Evolutionary conservation across 2,888 invertebrate genomes (phyloP), one percentile per base, ranked within the genome.

Genomic region (Neria commutata): DNA sequence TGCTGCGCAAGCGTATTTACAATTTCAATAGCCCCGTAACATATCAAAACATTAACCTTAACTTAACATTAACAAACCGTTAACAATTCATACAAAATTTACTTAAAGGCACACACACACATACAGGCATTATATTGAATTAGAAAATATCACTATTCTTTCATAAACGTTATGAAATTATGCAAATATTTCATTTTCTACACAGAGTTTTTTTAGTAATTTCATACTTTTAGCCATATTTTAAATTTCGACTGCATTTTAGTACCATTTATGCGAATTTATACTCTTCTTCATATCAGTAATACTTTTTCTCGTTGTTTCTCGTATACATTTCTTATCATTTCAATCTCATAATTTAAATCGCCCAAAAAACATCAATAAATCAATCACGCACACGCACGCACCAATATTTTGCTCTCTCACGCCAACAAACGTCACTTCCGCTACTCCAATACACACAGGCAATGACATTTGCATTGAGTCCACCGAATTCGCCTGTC

Each of bases 401-500:
- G 60, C 62, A 66, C 56, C 54, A 50, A 52, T 56, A 55, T 54
- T 19, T 46, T 46, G 24, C 24, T 23, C 24, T 24, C 17, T 25
- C 37, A 24, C 16, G n/a, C n/a, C n/a, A n/a, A n/a, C n/a, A n/a
- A n/a, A n/a, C n/a, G n/a, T n/a, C n/a, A n/a, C n/a, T n/a, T n/a
- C n/a, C n/a, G n/a, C n/a, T n/a, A n/a, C n/a, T n/a, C n/a, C n/a
- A n/a, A n/a, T n/a, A n/a, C n/a, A n/a, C n/a, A n/a, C n/a, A n/a
- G n/a, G n/a, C n/a, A n/a, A n/a, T n/a, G n/a, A 57, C 34, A 58
- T 63, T 64, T 75, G 75, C 66, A 70, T 72, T 68, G 69, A 72
- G 68, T 67, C 83, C 82, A 67, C 72, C 64, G 86, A 89, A 70
- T 89, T 89, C 73, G 81, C 83, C 57, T 90, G 89, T 73, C 79